Conservation (phyloP, 92 coral and sea anemone species). For the Paragorgia papillata region DNA sequence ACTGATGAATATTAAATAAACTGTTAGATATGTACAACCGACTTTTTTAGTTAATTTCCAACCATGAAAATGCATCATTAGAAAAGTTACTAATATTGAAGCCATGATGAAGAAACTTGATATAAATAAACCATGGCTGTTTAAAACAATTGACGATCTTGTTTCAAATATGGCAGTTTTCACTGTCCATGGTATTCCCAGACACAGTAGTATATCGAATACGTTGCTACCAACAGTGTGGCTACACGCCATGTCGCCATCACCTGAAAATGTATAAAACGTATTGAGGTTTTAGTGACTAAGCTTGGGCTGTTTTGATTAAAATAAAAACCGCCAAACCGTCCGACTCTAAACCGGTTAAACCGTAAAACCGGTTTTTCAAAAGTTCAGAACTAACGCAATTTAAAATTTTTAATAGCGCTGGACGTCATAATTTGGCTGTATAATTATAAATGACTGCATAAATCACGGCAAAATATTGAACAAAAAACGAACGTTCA, state of each 20-base stretch:
- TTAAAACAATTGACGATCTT: constrained; percentile 84
- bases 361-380: too few relatives aligned
- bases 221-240: constrained; percentile 99
- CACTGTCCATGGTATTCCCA: constrained; percentile 96
- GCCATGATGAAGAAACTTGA: constrained; percentile 94
- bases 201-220: constrained; percentile 88
- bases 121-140: constrained; percentile 95
- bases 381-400: too few relatives aligned
- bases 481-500: too few relatives aligned
- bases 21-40: constrained; percentile 79
- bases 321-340: too few relatives aligned
- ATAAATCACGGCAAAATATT: too few relatives aligned
- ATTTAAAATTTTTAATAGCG: too few relatives aligned
- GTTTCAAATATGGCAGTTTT: constrained; percentile 90
- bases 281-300: too few relatives aligned
- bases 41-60: constrained; percentile 88
- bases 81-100: constrained; percentile 80
- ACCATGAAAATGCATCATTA: constrained; percentile 80
- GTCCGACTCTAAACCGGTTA: too few relatives aligned
- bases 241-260: constrained; percentile 98
- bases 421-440: too few relatives aligned
- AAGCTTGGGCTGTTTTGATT: too few relatives aligned
- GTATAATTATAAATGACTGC: too few relatives aligned
- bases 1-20: constrained; percentile 81
- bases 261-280: constrained; percentile 58